Evolutionary conservation across 2,888 invertebrate species (phyloP).

Genomic region (Thera obeliscata): DNA sequence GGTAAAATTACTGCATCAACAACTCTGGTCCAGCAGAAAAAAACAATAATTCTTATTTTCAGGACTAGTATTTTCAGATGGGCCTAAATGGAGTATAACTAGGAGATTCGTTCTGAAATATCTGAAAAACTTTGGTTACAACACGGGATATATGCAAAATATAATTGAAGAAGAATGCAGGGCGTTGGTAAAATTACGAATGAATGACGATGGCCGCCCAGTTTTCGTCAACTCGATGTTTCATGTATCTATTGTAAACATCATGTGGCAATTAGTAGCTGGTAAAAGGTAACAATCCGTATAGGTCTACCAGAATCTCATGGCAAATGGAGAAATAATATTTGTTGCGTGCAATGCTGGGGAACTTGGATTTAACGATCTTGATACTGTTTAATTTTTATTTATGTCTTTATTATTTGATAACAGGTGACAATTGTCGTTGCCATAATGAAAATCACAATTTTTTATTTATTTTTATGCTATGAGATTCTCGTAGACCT

Average conservation of each 20-base stretch:
- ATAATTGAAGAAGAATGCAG: slow-evolving; percentile 85
- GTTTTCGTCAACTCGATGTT: slow-evolving; percentile 84
- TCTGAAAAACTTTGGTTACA: slow-evolving; percentile 86
- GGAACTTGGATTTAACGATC: no score
- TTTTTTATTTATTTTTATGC: no score
- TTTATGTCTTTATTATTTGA: no score
- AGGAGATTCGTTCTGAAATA: slow-evolving; percentile 87
- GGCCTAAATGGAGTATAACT: slow-evolving; percentile 86
- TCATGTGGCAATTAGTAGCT: slow-evolving; percentile 88
- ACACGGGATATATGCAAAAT: slow-evolving; percentile 85
- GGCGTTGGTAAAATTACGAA: slow-evolving; percentile 79
- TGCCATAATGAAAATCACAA: no score
- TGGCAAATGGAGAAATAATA: no score
- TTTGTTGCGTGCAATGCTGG: no score
- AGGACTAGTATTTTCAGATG: slow-evolving; percentile 90
- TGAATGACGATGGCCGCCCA: slow-evolving; percentile 59
- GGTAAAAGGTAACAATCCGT: slow-evolving; percentile 79
- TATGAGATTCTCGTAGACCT: no score
- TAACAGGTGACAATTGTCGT: no score
- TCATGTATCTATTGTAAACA: slow-evolving; percentile 87
- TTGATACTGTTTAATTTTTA: no score
- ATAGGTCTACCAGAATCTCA: no score
- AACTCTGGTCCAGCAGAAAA: not conserved
- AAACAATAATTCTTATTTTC: slow-evolving; percentile 32
- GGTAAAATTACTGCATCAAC: no score